Percentiles rank a stretch among this genome's conserved stretches.
Conservation (phyloP, 2,797 vertebrate species). For the Epinephelus coioides region DNA sequence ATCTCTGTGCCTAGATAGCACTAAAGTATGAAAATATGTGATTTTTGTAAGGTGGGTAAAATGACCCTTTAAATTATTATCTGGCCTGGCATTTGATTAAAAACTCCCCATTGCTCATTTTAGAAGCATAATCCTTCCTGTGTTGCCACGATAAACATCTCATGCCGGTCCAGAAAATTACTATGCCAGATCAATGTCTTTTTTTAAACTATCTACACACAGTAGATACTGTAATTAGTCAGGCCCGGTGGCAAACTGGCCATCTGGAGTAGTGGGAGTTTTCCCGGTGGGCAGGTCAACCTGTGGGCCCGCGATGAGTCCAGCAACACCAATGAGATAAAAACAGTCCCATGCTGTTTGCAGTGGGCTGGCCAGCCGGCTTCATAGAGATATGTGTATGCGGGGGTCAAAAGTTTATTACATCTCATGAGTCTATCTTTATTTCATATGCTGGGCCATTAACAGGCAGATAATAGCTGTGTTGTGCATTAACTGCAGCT, state of each 20-base stretch:
- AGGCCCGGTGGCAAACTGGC: slow-evolving; percentile 62
- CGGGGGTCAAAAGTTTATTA: slow-evolving; percentile 35
- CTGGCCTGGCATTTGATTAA: slow-evolving; percentile 5
- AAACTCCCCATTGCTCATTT: slow-evolving; percentile 12
- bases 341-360: slow-evolving; percentile 44
- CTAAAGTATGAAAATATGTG: background rate
- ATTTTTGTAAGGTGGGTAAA: background rate
- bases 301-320: slow-evolving; percentile 48
- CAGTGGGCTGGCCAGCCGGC: slow-evolving; percentile 27
- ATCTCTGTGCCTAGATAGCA: background rate
- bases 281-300: slow-evolving; percentile 48
- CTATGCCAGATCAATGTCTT: slow-evolving; percentile 61
- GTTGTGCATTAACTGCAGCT: slow-evolving; percentile 17
- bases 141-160: slow-evolving; percentile 25
- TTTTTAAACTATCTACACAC: slow-evolving; percentile 51
- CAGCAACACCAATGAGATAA: slow-evolving; percentile 49
- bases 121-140: slow-evolving; percentile 15
- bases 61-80: background rate
- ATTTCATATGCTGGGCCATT: slow-evolving; percentile 38
- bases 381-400: slow-evolving; percentile 29
- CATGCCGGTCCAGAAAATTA: slow-evolving; percentile 45
- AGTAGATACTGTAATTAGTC: slow-evolving; percentile 70
- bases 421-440: slow-evolving; percentile 38
- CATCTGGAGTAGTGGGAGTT: slow-evolving; percentile 73
- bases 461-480: slow-evolving; percentile 24